These are phyloP conservation scores for Pemphigus obesinymphae DNA, from an alignment of 1,140 invertebrate species.

Conservation along the genomic window DNA sequence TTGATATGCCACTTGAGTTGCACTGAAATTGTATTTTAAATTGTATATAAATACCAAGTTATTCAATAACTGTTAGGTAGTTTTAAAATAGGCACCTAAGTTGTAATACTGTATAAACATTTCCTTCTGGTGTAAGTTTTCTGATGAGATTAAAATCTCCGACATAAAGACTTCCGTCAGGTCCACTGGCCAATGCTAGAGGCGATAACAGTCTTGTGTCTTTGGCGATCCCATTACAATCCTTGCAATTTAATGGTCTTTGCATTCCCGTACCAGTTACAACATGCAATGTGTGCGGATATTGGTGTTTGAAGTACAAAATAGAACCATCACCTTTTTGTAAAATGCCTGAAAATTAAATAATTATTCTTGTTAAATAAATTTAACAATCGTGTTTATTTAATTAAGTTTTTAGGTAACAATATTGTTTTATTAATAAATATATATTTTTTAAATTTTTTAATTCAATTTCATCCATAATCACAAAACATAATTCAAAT, in stretches of 20 bases:
- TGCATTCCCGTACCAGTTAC: constrained; percentile 93
- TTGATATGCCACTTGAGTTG: constrained; percentile 88
- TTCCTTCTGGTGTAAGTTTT: constrained; percentile 84
- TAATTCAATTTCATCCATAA: too few species aligned
- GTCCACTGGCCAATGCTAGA: constrained; percentile 85
- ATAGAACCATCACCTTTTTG: constrained; percentile 94
- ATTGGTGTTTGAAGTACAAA: constrained; percentile 82
- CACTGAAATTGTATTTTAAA: constrained; percentile 56
- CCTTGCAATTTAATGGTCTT: constrained; percentile 65
- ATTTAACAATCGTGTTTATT: too few species aligned
- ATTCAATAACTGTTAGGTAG: neutral
- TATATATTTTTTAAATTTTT: too few species aligned
- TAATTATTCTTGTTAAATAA: neutral
- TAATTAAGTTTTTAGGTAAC: too few species aligned
- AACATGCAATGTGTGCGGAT: constrained; percentile 81
- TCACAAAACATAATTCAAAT: too few species aligned
- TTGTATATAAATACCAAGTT: too few species aligned
- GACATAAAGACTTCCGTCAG: constrained; percentile 93
- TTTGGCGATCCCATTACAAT: constrained; percentile 81
- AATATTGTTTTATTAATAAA: too few species aligned
- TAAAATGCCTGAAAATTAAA: constrained; percentile 66
- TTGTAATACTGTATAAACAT: constrained; percentile 87
- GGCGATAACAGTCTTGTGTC: constrained; percentile 84
- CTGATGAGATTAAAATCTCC: constrained; percentile 95
- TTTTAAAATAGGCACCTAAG: constrained; percentile 61